Evolutionary conservation across 2,113 vertebrate species (phyloP), one percentile per base, ranked within the genome.

Genomic region (Paracanthobrama guichenoti): DNA sequence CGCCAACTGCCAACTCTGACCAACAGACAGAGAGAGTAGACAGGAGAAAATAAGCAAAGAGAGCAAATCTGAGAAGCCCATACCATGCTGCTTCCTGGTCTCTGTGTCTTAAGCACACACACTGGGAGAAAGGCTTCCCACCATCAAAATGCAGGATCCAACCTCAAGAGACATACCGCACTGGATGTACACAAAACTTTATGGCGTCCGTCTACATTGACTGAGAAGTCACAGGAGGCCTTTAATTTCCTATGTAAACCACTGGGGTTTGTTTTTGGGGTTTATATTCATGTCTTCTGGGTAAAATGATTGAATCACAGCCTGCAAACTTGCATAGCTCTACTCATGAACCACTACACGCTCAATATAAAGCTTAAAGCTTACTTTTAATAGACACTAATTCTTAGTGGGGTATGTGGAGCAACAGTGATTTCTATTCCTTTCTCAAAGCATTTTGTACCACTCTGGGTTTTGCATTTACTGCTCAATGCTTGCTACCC

Each of bases 41-140:
- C 88, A 88, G 88, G 83, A 83, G 83, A 80, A 88, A 87, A 88
- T 87, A 88, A 87, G 79, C 87, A 87, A 71, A 35, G 57, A 24
- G 73, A 79, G 24, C 74, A 62, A 64, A 83, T 71, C 64, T 26
- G 44, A 69, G 42, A 87, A 71, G 79, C 42, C n/a, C 59, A 24
- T 71, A 60, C 62, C 3, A 53, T 18, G 80, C 48, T 57, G 71
- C 59, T 82, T 85, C 80, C 81, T 22, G 55, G 53, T 71, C 81
- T 86, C 44, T 71, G 79, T 85, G 82, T 77, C 39, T 75, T 31
- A 18, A 75, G 44, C 55, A 78, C 55, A 42, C 12, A 78, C 31
- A n/a, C 14, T 35, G 20, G 8, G 22, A 67, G 60, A 28, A 48
- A 66, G 3, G 18, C 78, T 80, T 80, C 60, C 60, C 78, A 80